A percentile compares a stretch with the other conserved stretches of the same genome.
These are phyloP conservation scores for Chrosomus eos DNA, from an alignment of 2,797 vertebrate genomes.

Conservation along the genomic window DNA sequence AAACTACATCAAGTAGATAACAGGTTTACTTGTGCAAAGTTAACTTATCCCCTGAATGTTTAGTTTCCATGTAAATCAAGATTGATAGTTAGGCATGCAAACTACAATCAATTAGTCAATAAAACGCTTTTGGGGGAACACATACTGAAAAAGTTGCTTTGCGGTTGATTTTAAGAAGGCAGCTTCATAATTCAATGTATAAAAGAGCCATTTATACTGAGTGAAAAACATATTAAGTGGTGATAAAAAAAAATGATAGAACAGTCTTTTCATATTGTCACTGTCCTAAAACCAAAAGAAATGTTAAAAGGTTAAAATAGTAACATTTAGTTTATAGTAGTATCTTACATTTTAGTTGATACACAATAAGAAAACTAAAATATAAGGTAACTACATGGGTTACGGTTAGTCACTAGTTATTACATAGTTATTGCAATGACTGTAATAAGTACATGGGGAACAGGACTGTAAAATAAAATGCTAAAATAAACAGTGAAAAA, in stretches of 20 bases:
- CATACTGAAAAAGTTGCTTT: background rate
- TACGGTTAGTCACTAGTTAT: no score
- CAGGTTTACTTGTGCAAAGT: background rate
- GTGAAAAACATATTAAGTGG: background rate
- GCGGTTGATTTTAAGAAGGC: background rate
- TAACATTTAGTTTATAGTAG: background rate
- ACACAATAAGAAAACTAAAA: no score
- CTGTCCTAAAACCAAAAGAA: background rate
- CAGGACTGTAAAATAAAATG: no score
- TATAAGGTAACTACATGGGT: no score
- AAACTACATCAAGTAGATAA: background rate
- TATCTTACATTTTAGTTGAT: background rate
- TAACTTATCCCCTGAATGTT: background rate
- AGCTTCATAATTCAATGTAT: background rate
- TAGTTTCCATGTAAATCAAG: background rate
- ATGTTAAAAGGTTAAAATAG: background rate
- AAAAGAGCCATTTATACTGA: background rate
- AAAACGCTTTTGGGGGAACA: background rate
- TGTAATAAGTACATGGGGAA: no score
- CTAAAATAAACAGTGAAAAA: no score
- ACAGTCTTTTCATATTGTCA: background rate
- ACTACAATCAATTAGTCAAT: constrained; percentile 7
- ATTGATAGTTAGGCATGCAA: constrained; percentile 25
- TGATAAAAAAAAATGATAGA: background rate
- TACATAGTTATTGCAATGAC: no score